These are phyloP conservation scores for Zeus faber DNA, from an alignment of 2,113 vertebrate species.

Conservation along the genomic window DNA sequence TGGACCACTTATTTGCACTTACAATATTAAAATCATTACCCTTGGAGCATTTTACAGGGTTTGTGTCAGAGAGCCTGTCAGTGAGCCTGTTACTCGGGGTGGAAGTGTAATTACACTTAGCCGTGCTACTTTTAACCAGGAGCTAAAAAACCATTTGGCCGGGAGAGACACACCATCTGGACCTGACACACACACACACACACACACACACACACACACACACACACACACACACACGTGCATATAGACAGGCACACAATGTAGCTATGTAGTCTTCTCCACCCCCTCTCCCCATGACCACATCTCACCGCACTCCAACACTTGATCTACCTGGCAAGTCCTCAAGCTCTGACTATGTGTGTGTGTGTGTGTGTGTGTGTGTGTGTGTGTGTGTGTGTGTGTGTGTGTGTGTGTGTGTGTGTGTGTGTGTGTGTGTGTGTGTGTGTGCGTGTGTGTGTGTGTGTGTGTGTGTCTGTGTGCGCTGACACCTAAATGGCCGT, in stretches of 20 bases:
- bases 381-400: constrained; percentile 16
- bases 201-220: neutral
- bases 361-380: neutral
- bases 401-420: constrained; percentile 18
- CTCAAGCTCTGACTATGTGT: constrained; percentile 23
- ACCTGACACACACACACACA: constrained; percentile 14
- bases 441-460: constrained; percentile 9
- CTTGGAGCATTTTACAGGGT: no score
- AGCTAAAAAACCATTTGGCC: constrained; percentile 42
- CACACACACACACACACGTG: neutral
- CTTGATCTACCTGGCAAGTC: constrained; percentile 28
- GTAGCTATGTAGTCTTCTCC: no score
- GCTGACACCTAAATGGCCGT: constrained; percentile 47
- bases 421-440: constrained; percentile 11
- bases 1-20: no score
- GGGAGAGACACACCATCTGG: constrained; percentile 50
- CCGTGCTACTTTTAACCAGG: constrained; percentile 50
- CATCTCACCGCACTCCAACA: constrained; percentile 14
- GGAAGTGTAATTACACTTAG: no score
- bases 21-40: no score
- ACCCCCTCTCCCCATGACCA: constrained; percentile 20
- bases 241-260: neutral
- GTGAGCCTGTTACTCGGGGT: no score
- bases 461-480: neutral
- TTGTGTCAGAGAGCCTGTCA: no score